phyloP scores from a whole-genome alignment of 2,888 invertebrate genomes.

The Anticlea derivata region DNA sequence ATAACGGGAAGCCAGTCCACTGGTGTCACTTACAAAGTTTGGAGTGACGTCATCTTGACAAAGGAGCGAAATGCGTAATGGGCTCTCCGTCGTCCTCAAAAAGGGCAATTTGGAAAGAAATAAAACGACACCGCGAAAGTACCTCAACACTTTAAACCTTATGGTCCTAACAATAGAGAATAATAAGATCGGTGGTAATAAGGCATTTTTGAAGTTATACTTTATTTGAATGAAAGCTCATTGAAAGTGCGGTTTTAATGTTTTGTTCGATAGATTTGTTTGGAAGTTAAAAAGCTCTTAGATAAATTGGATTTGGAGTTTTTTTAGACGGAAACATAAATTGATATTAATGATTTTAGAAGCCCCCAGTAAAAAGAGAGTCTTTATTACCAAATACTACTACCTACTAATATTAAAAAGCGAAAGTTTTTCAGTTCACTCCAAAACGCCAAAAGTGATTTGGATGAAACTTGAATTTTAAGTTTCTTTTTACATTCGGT shows the following conservation, averaged over 20 bases:
- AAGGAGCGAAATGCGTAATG: slow-evolving; percentile 44
- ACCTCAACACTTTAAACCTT: slow-evolving; percentile 10
- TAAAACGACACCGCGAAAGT: slow-evolving; percentile 9
- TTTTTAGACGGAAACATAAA: slow-evolving; percentile 24
- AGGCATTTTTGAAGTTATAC: slow-evolving; percentile 17
- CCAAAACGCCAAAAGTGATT: no score
- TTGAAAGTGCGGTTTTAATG: slow-evolving; percentile 31
- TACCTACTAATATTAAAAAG: no score
- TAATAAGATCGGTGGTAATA: neutral
- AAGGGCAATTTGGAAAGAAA: slow-evolving; percentile 46
- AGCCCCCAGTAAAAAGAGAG: neutral
- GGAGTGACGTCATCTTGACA: slow-evolving; percentile 43
- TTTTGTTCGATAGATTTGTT: slow-evolving; percentile 33
- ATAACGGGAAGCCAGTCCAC: slow-evolving; percentile 7
- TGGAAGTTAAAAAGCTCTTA: slow-evolving; percentile 34
- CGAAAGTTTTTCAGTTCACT: no score
- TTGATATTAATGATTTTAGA: slow-evolving; percentile 27
- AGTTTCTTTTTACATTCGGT: no score
- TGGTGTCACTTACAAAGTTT: slow-evolving; percentile 41
- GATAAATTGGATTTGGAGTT: slow-evolving; percentile 31
- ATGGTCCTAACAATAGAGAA: slow-evolving; percentile 9
- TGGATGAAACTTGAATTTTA: no score
- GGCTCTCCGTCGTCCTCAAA: slow-evolving; percentile 42
- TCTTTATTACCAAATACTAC: no score
- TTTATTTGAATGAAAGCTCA: slow-evolving; percentile 31